Percentiles rank a stretch among this genome's conserved stretches.
Conservation (phyloP, 2,797 vertebrate species). For the Etheostoma perlongum region DNA sequence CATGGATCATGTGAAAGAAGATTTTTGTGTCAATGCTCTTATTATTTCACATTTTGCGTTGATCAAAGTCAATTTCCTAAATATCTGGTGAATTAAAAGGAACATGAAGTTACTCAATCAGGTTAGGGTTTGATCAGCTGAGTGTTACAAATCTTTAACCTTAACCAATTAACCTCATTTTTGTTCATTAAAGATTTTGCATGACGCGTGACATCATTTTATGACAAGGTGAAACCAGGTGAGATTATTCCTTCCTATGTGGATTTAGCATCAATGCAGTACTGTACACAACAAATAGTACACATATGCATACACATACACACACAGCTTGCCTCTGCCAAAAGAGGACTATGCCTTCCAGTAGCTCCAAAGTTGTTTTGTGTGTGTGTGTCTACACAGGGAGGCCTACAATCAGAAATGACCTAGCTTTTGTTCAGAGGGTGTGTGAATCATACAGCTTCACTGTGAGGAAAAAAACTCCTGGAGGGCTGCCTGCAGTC, state of each 20-base stretch:
- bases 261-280: constrained; percentile 13
- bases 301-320: background rate
- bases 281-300: background rate
- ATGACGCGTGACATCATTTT: background rate
- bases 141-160: background rate
- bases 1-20: background rate
- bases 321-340: background rate
- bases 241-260: constrained; percentile 5
- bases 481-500: background rate
- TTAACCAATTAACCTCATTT: no score
- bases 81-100: background rate
- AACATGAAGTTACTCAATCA: background rate
- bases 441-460: background rate
- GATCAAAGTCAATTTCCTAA: background rate
- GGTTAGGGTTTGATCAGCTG: background rate
- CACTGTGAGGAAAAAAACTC: background rate
- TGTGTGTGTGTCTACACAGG: background rate
- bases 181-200: no score
- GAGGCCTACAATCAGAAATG: background rate
- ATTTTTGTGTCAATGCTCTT: background rate
- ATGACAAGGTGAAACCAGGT: background rate
- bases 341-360: background rate
- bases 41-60: background rate
- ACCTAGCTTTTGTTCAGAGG: background rate
- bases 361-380: background rate